These are phyloP conservation scores for Phrixothrix hirtus DNA, from an alignment of 2,888 invertebrate species.

Conservation along the genomic window DNA sequence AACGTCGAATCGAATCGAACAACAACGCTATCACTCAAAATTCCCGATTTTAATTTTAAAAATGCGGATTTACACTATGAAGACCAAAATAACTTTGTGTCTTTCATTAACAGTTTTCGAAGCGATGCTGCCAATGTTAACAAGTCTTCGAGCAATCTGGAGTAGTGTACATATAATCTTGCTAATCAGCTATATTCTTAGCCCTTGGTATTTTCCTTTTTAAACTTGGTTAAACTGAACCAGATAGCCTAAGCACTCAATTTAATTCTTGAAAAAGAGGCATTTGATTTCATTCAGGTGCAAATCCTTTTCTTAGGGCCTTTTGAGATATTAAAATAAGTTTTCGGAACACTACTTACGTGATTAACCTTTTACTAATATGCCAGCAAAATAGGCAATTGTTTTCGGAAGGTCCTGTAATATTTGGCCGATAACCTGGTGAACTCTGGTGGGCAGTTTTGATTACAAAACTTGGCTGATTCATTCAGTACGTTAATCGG, in stretches of 20 bases:
- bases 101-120: slow-evolving; percentile 1
- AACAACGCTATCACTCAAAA: background rate
- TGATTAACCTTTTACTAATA: slow-evolving; percentile 23
- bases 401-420: no score
- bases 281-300: slow-evolving; percentile 13
- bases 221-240: no score
- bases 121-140: background rate
- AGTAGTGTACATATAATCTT: background rate
- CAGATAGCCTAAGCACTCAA: background rate
- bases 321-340: slow-evolving; percentile 5
- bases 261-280: background rate
- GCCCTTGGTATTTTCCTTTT: background rate
- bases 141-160: background rate
- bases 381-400: slow-evolving; percentile 26
- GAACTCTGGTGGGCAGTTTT: no score
- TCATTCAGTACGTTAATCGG: no score
- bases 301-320: slow-evolving; percentile 11
- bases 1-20: slow-evolving; percentile 9
- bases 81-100: slow-evolving; percentile 1
- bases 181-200: no score
- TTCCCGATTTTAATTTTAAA: background rate
- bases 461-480: no score
- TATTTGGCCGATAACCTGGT: no score
- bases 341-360: slow-evolving; percentile 19
- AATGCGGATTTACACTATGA: background rate